Evolutionary conservation across 2,888 invertebrate genomes (phyloP).

Genomic region (Chymomyza fuscimana): DNA sequence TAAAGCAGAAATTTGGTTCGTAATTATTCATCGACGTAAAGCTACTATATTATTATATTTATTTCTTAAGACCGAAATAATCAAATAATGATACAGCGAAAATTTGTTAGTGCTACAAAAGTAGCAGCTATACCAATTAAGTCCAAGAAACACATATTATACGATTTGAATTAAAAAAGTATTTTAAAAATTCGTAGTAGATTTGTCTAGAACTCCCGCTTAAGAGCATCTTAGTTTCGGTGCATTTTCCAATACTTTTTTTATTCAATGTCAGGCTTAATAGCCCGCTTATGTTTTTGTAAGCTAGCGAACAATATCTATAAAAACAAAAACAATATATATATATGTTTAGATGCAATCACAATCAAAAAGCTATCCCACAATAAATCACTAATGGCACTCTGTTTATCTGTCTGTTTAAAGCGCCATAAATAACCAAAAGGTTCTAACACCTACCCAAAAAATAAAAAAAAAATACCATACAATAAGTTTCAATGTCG

Average conservation of each 20-base stretch:
- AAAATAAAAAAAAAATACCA: conserved; percentile 15
- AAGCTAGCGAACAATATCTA: neutral
- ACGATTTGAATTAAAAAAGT: no score
- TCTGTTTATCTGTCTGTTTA: conserved; percentile 63
- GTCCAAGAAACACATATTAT: no score
- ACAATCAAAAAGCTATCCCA: conserved; percentile 60
- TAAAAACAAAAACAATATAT: neutral
- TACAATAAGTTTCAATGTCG: conserved; percentile 5
- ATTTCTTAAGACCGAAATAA: no score
- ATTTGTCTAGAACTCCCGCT: neutral
- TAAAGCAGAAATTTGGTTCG: no score
- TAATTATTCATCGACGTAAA: no score
- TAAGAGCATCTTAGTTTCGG: neutral
- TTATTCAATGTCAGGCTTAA: conserved; percentile 64
- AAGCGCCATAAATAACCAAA: conserved; percentile 65
- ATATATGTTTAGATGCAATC: conserved; percentile 15
- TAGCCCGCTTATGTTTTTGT: neutral
- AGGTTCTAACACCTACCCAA: conserved; percentile 67
- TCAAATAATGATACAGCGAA: no score
- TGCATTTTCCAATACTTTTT: conserved; percentile 22
- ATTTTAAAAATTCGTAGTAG: no score
- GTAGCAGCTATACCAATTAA: no score
- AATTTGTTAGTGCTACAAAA: no score
- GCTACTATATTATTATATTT: no score
- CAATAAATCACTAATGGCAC: conserved; percentile 70